Evolutionary conservation across 2,888 invertebrate genomes (phyloP).

Genomic region (Subacronicta megacephala): DNA sequence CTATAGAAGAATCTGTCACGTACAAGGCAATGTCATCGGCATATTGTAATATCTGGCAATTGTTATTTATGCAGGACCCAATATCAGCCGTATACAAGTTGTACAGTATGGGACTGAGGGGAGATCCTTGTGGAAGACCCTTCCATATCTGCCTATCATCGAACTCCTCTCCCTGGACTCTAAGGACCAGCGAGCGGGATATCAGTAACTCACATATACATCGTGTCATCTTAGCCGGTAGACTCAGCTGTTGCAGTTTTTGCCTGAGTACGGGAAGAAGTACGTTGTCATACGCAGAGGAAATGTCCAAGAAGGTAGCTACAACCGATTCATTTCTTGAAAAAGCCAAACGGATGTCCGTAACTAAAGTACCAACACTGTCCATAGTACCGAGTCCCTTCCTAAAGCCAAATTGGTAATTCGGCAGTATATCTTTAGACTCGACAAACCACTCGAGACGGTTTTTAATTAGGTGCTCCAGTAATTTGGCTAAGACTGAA

Average conservation of each 20-base stretch:
- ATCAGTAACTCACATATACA: neutral
- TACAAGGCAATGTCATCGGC: neutral
- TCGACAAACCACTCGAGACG: too few species aligned
- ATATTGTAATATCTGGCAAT: neutral
- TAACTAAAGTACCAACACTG: too few species aligned
- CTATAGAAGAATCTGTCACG: neutral
- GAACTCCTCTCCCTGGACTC: neutral
- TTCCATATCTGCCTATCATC: neutral
- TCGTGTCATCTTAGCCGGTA: neutral
- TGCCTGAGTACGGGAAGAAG: neutral
- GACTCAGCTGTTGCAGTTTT: neutral
- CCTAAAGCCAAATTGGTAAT: neutral
- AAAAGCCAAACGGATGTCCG: neutral
- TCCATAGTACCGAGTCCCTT: too few species aligned
- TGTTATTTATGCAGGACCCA: neutral
- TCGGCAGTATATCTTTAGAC: neutral
- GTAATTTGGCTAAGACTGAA: neutral
- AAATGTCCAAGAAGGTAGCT: neutral
- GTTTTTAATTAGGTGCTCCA: neutral
- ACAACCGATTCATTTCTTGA: neutral
- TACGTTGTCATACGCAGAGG: slow-evolving; percentile 1
- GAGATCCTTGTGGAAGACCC: neutral
- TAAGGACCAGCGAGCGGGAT: neutral
- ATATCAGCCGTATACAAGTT: neutral
- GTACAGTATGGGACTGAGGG: neutral